Evolutionary conservation across 2,888 invertebrate species (phyloP).

Genomic region (Chrysolina haemoptera): DNA sequence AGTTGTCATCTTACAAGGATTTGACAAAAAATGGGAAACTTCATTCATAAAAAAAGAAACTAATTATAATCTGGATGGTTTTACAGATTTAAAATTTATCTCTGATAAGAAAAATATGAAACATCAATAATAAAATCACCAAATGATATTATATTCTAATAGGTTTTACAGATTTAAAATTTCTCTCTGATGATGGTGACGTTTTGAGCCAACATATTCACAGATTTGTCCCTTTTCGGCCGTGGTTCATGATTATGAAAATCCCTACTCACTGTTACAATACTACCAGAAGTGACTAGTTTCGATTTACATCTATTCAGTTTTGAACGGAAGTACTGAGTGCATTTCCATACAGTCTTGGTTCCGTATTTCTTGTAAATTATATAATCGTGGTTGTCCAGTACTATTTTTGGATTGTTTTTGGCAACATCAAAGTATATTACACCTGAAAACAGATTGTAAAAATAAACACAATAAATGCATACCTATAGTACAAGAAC

Average conservation of each 20-base stretch:
- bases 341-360: constrained; percentile 58
- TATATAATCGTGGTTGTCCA: constrained; percentile 55
- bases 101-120: too few relatives aligned
- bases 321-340: constrained; percentile 55
- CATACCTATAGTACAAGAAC: too few relatives aligned
- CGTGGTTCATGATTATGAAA: constrained; percentile 52
- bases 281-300: constrained; percentile 54
- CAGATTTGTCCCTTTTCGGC: constrained; percentile 28
- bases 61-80: too few relatives aligned
- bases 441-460: constrained; percentile 43
- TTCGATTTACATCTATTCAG: constrained; percentile 56
- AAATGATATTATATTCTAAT: too few relatives aligned
- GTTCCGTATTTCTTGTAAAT: constrained; percentile 54
- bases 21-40: too few relatives aligned
- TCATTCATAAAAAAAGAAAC: too few relatives aligned
- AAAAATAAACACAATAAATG: neutral
- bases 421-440: constrained; percentile 57
- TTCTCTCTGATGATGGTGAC: constrained; percentile 39
- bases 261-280: constrained; percentile 54
- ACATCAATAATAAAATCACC: too few relatives aligned
- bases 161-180: neutral
- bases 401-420: constrained; percentile 59
- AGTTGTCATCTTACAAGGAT: too few relatives aligned
- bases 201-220: constrained; percentile 42
- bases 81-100: too few relatives aligned